Evolutionary conservation across 2,113 vertebrate genomes (phyloP), one percentile per base, ranked within the genome.

Genomic region (Notarius quadriscutis): DNA sequence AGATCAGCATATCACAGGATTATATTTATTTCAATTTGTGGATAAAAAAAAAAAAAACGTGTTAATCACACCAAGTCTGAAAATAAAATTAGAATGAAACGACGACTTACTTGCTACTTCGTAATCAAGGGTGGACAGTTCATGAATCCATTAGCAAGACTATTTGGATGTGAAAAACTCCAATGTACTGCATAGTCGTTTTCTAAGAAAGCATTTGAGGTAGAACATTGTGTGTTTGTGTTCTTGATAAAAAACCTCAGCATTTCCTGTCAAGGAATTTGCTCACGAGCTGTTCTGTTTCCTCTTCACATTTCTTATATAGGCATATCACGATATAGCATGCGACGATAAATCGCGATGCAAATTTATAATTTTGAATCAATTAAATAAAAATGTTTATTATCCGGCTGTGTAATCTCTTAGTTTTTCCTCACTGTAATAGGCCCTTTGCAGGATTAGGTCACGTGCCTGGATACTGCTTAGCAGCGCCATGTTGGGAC

Each of bases 1-100:
- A 25, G 51, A 71, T 81, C 77, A 86, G 85, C 84, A 86, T 79
- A 69, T 55, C 58, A 77, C 34, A n/a, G 48, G 48, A 58, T 80
- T 86, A 41, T 65, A 53, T 86, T 86, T 69, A 75, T 63, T 86
- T 65, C n/a, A 3, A 67, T 79, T 78, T 86, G 6, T 4, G 48
- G 25, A 27, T 51, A 27, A 4, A 82, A 48, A 25, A 25, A 58
- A 84, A 77, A n/a, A 7, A 41, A 41, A 41, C 34, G 14, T 4
- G 25, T n/a, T 57, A 18, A 2, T 50, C n/a, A 15, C 20, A 25
- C 50, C 50, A 14, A 57, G 48, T n/a, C 6, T 57, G 48, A 71
- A 86, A 20, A 86, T 67, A 80, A 67, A 67, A 79, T 84, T 57
- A 12, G 25, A 80, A 22, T 20, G 65, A 20, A 60, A 74, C 17